These are phyloP conservation scores for Drosophila oshimai DNA, from an alignment of 1,140 invertebrate species.

Conservation along the genomic window DNA sequence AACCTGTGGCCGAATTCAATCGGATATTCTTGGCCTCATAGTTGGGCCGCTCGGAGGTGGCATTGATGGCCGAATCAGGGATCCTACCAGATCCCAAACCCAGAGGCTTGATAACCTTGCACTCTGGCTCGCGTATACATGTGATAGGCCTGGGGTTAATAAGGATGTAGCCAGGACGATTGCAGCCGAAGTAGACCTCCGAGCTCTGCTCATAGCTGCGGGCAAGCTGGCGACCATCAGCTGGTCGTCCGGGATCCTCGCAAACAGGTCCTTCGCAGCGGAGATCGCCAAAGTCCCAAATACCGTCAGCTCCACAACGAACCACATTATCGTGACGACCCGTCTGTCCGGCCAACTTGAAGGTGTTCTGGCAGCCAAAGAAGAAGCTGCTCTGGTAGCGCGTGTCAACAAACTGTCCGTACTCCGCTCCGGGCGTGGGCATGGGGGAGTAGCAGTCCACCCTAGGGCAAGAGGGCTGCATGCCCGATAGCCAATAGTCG, in stretches of 20 bases:
- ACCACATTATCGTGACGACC: constrained; percentile 95
- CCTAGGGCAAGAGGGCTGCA: constrained; percentile 92
- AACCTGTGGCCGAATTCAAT: constrained; percentile 96
- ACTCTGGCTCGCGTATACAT: constrained; percentile 96
- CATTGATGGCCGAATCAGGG: constrained; percentile 97
- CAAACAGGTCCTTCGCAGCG: constrained; percentile 98
- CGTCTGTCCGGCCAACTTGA: constrained; percentile 96
- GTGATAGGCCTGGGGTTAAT: constrained; percentile 95
- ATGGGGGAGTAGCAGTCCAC: constrained; percentile 94
- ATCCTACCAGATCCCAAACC: constrained; percentile 95
- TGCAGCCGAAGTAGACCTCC: constrained; percentile 95
- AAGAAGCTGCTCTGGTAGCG: constrained; percentile 96
- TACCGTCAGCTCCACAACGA: constrained; percentile 93
- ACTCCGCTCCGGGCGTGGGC: constrained; percentile 95
- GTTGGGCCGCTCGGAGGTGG: constrained; percentile 95
- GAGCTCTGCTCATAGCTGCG: constrained; percentile 96
- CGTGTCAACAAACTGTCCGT: constrained; percentile 93
- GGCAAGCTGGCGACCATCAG: constrained; percentile 94
- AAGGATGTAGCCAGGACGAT: constrained; percentile 95
- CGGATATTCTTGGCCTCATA: constrained; percentile 95
- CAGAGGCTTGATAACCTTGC: constrained; percentile 95
- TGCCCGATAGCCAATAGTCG: constrained; percentile 96
- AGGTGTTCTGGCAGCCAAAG: constrained; percentile 98
- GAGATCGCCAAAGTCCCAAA: constrained; percentile 98
- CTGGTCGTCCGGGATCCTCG: constrained; percentile 96